Conservation (phyloP, 2,113 vertebrate genomes). For the Gnathonemus echidnorhynchus region DNA sequence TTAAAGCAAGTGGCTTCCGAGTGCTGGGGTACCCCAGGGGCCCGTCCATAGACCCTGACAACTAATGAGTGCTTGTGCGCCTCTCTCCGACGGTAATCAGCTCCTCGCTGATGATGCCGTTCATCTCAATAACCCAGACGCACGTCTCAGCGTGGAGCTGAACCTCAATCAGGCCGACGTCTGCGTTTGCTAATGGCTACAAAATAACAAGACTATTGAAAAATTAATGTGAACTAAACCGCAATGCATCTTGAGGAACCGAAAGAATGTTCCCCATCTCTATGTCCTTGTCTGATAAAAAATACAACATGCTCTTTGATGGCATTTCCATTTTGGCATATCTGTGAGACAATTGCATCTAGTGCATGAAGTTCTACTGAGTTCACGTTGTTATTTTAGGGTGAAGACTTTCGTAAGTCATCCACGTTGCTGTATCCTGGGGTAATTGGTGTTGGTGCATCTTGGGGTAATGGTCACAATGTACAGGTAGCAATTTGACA, state of each 20-base stretch:
- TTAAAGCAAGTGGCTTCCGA: background rate
- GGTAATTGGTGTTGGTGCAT: background rate
- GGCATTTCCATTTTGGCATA: conserved; percentile 10
- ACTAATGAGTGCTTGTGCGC: conserved; percentile 17
- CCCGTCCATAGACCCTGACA: conserved; percentile 10
- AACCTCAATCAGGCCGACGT: conserved; percentile 4
- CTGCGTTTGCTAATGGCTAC: conserved; percentile 21
- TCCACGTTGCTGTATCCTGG: background rate
- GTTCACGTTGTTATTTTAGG: background rate
- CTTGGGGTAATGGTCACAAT: background rate
- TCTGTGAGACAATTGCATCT: conserved; percentile 1
- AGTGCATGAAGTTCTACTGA: background rate
- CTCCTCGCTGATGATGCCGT: background rate
- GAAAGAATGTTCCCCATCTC: background rate
- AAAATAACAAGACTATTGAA: conserved; percentile 24
- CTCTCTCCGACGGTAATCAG: conserved; percentile 1
- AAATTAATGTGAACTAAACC: conserved; percentile 17
- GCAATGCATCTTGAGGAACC: background rate
- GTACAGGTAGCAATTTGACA: background rate
- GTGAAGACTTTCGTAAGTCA: background rate
- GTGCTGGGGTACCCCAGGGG: conserved; percentile 15
- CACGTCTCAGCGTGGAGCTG: background rate
- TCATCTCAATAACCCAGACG: background rate
- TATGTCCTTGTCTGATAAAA: background rate
- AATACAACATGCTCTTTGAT: conserved; percentile 16